Evolutionary conservation across 2,888 invertebrate genomes (phyloP), one percentile per base, ranked within the genome.

Genomic region (Melieria picta): DNA sequence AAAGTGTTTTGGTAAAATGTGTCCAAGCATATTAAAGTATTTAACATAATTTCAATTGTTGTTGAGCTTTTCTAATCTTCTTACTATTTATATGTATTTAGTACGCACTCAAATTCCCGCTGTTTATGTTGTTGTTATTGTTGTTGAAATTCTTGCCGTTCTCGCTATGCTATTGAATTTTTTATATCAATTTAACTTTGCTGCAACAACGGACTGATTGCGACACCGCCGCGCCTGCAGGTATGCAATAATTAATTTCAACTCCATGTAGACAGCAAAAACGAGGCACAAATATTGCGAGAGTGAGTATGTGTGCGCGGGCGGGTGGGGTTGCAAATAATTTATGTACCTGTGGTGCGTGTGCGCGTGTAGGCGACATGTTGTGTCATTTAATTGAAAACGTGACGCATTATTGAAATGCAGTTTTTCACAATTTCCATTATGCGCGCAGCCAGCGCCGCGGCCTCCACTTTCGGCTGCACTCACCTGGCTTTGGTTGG

Each of bases 201-300:
- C 52, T 10, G n/a, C 52, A 30, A 30, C 30, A 30, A 30, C 30
- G 30, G 30, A 30, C 30, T 30, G 30, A 30, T 30, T 30, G 30
- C 30, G 30, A 30, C 30, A 30, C 52, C 6, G 5, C 43, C 50
- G 11, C 61, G 52, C 68, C 68, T 55, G 16, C 43, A 69, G 68
- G 68, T 62, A 69, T 69, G 68, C 68, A 69, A 69, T 69, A 62
- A 69, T 69, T 69, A 69, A 62, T 69, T 61, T 62, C 55, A 30
- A 57, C 42, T 10, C 13, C 16, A 30, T 66, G 47, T 30, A 30
- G 30, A 30, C 30, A 30, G 3, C 30, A 30, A 30, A 30, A 30
- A 30, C 30, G 30, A 30, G 30, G 30, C 30, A 30, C 30, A 30
- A 30, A 30, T 30, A 30, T 30, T 30, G 30, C 30, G 3, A 30